These are phyloP conservation scores for Heterocephalus glaber DNA, from an alignment of 2,113 vertebrate species.

Conservation along the genomic window DNA sequence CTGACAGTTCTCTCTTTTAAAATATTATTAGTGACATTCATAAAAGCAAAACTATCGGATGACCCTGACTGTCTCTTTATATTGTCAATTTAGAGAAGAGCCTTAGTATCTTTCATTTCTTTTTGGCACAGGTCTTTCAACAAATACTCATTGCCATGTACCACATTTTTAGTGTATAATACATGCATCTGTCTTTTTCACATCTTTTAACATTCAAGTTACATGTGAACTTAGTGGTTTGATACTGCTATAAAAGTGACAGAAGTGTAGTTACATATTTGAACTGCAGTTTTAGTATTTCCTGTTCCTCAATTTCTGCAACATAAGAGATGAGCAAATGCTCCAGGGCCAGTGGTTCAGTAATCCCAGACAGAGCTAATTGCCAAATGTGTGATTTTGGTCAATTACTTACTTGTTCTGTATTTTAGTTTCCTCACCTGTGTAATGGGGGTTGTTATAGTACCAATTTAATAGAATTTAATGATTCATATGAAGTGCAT, in stretches of 20 bases:
- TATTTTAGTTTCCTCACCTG: not conserved
- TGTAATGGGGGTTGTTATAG: not conserved
- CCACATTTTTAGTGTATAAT: not conserved
- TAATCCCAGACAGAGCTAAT: not conserved
- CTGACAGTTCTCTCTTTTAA: slow-evolving; percentile 7
- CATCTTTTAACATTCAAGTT: not conserved
- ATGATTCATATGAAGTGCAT: not conserved
- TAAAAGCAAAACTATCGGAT: not conserved
- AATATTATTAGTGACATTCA: not conserved
- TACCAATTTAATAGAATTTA: not conserved
- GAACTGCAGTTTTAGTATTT: not conserved
- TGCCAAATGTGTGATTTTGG: not conserved
- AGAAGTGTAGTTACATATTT: not conserved
- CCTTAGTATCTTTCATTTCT: not conserved
- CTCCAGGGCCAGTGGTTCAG: not conserved
- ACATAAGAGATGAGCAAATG: not conserved
- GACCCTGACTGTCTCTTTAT: not conserved
- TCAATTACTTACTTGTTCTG: not conserved
- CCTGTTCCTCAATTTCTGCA: not conserved
- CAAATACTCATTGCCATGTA: not conserved
- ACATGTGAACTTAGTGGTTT: not conserved
- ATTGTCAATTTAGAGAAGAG: not conserved
- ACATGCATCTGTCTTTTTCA: not conserved
- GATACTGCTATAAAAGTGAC: not conserved
- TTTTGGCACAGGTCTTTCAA: not conserved